Base-by-base conservation (phyloP, 2,888 invertebrate species). In the Cremastinae sp. region DNA sequence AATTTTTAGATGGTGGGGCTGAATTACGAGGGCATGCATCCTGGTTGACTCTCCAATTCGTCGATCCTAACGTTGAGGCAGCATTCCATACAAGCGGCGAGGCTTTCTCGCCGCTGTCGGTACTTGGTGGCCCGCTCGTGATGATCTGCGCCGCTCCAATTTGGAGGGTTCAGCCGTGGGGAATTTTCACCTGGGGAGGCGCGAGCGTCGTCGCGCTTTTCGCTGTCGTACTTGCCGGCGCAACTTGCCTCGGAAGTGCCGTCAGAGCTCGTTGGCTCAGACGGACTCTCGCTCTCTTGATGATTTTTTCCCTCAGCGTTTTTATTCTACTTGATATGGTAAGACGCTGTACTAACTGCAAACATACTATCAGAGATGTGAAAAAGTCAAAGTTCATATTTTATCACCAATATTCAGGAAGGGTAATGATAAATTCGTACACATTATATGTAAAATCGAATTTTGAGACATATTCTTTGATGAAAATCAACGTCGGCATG, bases 1-100 rank as follows among this genome's bases (percentile, higher is more conserved):
- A n/a, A 3, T 16, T 37, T 7, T 39, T 41, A 18, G 93, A 86
- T 53, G 87, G 87, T 2, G 87, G 83, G 0, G 84, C 85, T 2
- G 93, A 94, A 85, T 89, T 95, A 64, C 92, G 92, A 66, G 93
- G 93, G 81, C 93, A 94, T 83, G 94, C 94, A 10, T 93, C 92
- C 78, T 91, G 93, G 82, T 88, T 94, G 69, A 93, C 92, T 39
- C 88, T 95, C 69, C 91, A 92, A 76, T 96, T 96, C 89, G 93
- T 92, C 79, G 93, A 94, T 83, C 90, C 90, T 0, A 91, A 92
- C 68, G 91, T 94, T 80, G 96, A 96, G 88, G 90, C 91, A 68
- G 93, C 93, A 55, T 96, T 95, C 86, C 92, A 93, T 61, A 90
- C 91, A 35, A 93, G 93, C 80, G 91, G 93, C 18, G 94, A 94